Base-by-base conservation (phyloP, 2,888 invertebrate genomes). In the Yponomeuta cagnagella region DNA sequence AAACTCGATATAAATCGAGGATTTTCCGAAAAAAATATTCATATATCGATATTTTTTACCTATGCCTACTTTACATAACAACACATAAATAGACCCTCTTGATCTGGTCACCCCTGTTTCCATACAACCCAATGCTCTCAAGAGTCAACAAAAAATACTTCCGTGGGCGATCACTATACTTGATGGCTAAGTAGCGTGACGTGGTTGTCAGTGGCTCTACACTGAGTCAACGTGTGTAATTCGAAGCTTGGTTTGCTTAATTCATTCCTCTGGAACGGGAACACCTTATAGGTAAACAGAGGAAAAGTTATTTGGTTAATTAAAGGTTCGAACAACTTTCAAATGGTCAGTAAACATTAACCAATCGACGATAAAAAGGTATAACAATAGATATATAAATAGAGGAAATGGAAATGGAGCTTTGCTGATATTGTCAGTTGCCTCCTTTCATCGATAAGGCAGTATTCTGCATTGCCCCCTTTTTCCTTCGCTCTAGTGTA, bases 131-230 rank as follows among this genome's bases (percentile, higher is more conserved):
- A 52, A 8, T 52, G 8, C 52, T 58, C 15, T 12, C 3, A 5
- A 58, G 52, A 12, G 12, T 15, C 52, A 15, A 58, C 52, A 15
- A 58, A 58, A 15, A 58, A 15, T 15, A 2, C 15, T 15, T 58
- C 52, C 52, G 12, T 58, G 52, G 15, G 52, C 52, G 15, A 58
- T 58, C 52, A 43, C 8, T 8, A 58, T 58, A 58, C 52, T 58
- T 58, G 52, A 58, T 58, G 52, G 52, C 52, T 58, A 58, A 58
- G 52, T 58, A 58, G 15, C 52, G 52, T 58, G 52, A 58, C 52
- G 52, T 3, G 52, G 2, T 12, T 12, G 52, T 52, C 52, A 9
- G 52, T 58, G 15, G 52, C 52, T 15, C 15, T 15, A 58, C 15
- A 58, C 15, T 58, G 43, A 43, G 43, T 58, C 15, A 58, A 58